These are phyloP conservation scores for Toxotes jaculatrix DNA, from an alignment of 2,113 vertebrate genomes.

Conservation along the genomic window DNA sequence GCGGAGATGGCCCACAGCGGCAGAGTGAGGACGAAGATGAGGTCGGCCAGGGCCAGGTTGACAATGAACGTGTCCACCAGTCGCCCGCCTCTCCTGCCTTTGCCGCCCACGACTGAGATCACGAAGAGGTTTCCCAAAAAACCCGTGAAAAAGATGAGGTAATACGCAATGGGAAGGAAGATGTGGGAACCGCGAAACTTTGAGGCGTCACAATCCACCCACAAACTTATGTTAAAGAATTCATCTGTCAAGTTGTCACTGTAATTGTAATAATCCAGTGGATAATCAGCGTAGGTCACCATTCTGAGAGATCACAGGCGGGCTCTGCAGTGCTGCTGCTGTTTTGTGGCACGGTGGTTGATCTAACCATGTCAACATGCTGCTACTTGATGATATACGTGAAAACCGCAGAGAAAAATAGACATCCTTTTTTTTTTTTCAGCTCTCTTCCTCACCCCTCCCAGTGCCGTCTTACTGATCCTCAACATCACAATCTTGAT, in stretches of 20 bases:
- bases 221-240: neutral
- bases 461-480: neutral
- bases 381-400: constrained; percentile 1
- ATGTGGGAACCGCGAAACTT: constrained; percentile 72
- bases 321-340: constrained; percentile 41
- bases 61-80: constrained; percentile 89
- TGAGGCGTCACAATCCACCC: neutral
- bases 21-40: constrained; percentile 87
- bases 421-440: constrained; percentile 80
- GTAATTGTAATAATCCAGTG: neutral
- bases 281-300: neutral
- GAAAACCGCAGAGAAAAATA: constrained; percentile 76
- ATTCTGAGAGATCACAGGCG: constrained; percentile 48
- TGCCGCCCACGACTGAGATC: constrained; percentile 80
- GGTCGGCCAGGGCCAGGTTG: constrained; percentile 89
- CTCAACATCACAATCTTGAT: too few species aligned
- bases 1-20: constrained; percentile 88
- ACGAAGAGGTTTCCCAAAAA: constrained; percentile 89
- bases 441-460: constrained; percentile 51
- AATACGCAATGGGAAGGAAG: constrained; percentile 86
- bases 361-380: constrained; percentile 19
- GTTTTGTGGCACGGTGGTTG: constrained; percentile 26
- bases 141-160: constrained; percentile 85
- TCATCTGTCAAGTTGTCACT: fast-evolving
- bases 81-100: constrained; percentile 70